phyloP scores from a whole-genome alignment of 2,888 invertebrate species.

The Pammene fasciana region DNA sequence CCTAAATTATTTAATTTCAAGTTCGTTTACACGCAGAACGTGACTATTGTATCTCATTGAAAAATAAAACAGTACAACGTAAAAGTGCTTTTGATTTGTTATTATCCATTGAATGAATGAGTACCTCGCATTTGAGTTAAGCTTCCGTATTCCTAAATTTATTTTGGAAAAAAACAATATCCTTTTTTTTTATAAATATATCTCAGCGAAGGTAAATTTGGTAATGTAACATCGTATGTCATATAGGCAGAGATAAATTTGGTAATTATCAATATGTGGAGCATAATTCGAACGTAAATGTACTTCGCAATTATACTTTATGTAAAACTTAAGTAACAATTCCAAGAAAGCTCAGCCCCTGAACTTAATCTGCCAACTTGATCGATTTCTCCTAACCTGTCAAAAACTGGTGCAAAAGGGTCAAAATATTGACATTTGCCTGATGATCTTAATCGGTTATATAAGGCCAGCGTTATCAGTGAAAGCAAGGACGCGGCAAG shows the following conservation, averaged over 20 bases:
- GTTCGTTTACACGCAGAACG: constrained; percentile 57
- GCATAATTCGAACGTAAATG: constrained; percentile 4
- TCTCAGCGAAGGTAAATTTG: no score
- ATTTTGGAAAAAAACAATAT: no score
- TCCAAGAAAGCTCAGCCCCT: constrained; percentile 30
- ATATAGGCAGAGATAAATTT: not conserved
- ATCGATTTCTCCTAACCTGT: constrained; percentile 37
- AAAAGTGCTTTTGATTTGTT: constrained; percentile 35
- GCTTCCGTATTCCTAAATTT: no score
- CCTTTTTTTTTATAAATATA: no score
- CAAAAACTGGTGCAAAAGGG: constrained; percentile 42
- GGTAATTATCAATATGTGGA: constrained; percentile 12
- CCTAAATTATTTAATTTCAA: constrained; percentile 60
- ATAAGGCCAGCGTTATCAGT: constrained; percentile 75
- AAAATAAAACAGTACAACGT: constrained; percentile 70
- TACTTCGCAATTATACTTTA: not conserved
- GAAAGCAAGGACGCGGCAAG: constrained; percentile 80
- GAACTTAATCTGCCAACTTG: constrained; percentile 35
- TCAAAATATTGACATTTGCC: constrained; percentile 58
- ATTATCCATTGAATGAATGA: not conserved
- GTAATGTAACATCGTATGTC: no score
- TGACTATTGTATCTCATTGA: constrained; percentile 68
- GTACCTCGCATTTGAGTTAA: no score
- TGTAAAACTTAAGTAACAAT: constrained; percentile 26
- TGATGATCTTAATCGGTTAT: constrained; percentile 52